Percentiles rank a stretch among this genome's conserved stretches.
phyloP scores from a whole-genome alignment of 1,140 invertebrate genomes.

The Solenopsis invicta region DNA sequence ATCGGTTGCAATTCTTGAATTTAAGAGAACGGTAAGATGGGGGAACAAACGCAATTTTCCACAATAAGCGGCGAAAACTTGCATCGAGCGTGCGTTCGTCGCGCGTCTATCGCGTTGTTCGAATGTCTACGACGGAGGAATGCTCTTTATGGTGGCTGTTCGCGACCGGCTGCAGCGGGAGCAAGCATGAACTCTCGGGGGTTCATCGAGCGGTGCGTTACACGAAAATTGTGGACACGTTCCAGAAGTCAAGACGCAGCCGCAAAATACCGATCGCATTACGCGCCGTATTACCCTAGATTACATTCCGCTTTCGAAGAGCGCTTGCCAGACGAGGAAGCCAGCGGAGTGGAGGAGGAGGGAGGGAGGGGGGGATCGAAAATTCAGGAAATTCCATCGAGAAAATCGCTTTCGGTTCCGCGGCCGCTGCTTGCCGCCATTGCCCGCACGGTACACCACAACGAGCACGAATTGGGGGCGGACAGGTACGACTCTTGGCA shows the following conservation, averaged over 20 bases:
- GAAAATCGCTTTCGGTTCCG: constrained; percentile 54
- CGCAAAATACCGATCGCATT: constrained; percentile 60
- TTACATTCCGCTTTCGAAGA: constrained; percentile 60
- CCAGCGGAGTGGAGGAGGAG: not conserved
- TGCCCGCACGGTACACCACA: constrained; percentile 9
- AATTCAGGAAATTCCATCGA: constrained; percentile 64
- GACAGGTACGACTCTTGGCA: constrained; percentile 48
- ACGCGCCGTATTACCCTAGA: constrained; percentile 56
- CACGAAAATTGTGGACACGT: constrained; percentile 64
- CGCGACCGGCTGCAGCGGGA: not conserved
- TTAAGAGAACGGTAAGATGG: not conserved
- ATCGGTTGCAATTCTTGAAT: not conserved
- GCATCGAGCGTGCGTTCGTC: not conserved
- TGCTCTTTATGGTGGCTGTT: constrained; percentile 43
- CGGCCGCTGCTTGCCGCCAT: not conserved
- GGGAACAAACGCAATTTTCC: constrained; percentile 19
- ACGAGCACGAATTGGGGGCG: constrained; percentile 45
- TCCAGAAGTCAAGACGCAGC: constrained; percentile 59
- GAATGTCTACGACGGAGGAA: constrained; percentile 41
- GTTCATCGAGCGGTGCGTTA: constrained; percentile 49
- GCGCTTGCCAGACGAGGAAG: not conserved
- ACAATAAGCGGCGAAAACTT: not conserved
- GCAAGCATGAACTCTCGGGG: constrained; percentile 31
- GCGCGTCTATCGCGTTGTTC: constrained; percentile 19
- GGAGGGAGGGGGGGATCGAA: constrained; percentile 26